Evolutionary conservation across 2,113 vertebrate species (phyloP).

Genomic region (Entomyzon cyanotis): DNA sequence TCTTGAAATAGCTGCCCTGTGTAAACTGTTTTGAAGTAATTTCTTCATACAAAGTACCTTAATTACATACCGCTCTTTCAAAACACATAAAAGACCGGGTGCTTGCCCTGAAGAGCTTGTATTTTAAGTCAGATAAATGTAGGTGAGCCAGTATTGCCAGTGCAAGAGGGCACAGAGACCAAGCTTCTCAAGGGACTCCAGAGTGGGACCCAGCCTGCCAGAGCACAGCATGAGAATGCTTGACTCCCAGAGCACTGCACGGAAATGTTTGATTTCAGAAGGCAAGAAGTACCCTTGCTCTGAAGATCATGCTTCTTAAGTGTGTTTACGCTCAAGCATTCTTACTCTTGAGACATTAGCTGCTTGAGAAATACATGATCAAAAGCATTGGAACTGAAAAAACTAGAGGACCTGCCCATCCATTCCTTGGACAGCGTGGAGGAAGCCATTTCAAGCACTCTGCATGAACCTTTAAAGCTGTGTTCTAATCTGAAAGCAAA

Average conservation of each 20-base stretch:
- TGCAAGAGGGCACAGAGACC: constrained; percentile 22
- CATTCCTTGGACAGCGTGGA: background rate
- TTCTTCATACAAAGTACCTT: constrained; percentile 64
- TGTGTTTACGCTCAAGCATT: background rate
- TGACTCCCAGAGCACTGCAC: background rate
- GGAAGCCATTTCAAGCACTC: background rate
- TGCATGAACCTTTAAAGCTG: background rate
- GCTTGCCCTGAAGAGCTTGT: constrained; percentile 61
- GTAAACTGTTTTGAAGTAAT: constrained; percentile 66
- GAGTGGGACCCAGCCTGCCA: background rate
- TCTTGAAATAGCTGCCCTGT: constrained; percentile 62
- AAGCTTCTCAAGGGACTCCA: background rate
- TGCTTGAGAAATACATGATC: background rate
- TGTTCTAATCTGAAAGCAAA: constrained; percentile 36
- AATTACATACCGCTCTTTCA: constrained; percentile 60
- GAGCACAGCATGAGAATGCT: background rate
- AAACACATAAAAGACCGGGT: constrained; percentile 62
- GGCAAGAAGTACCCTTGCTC: background rate
- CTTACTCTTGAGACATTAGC: background rate
- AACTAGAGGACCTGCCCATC: background rate
- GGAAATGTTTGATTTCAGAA: background rate
- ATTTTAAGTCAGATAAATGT: constrained; percentile 63
- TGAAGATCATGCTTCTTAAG: background rate
- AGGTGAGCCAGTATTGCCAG: constrained; percentile 52
- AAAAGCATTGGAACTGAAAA: background rate